Evolutionary conservation across 2,797 vertebrate species (phyloP).

Genomic region (Macropodus opercularis): DNA sequence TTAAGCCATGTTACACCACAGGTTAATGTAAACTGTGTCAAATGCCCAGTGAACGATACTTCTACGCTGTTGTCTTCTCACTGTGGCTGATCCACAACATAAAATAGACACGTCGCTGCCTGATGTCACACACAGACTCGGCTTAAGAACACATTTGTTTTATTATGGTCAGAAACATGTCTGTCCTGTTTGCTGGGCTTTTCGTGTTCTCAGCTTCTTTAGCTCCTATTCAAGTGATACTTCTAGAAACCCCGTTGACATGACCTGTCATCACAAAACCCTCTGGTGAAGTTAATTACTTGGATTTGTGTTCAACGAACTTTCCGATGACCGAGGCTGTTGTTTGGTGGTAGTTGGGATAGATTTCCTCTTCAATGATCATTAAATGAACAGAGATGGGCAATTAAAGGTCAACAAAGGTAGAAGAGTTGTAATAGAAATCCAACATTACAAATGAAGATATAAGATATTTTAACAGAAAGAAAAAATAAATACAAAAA

Average conservation of each 20-base stretch:
- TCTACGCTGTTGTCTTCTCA: not conserved
- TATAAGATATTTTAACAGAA: conserved; percentile 25
- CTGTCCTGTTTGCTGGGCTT: not conserved
- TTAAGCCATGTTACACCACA: conserved; percentile 66
- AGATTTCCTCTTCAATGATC: not conserved
- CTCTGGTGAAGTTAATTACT: conserved; percentile 54
- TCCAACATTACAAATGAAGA: conserved; percentile 57
- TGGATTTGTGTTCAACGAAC: conserved; percentile 36
- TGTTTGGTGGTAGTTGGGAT: not conserved
- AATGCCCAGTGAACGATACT: conserved; percentile 38
- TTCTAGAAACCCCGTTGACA: conserved; percentile 20
- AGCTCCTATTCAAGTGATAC: conserved; percentile 35
- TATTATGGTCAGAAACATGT: not conserved
- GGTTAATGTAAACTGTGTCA: conserved; percentile 59
- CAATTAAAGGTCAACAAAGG: conserved; percentile 23
- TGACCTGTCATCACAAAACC: conserved; percentile 44
- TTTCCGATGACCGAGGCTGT: not conserved
- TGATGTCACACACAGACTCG: not conserved
- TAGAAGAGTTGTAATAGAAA: conserved; percentile 59
- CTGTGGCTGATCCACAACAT: not conserved
- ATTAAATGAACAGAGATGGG: conserved; percentile 1
- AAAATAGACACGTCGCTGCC: not conserved
- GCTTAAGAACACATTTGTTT: not conserved
- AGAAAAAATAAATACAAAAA: conserved; percentile 19
- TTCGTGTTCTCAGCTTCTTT: not conserved